Percentiles rank a stretch among this genome's conserved stretches.
Evolutionary conservation across 2,888 invertebrate species (phyloP).

Genomic region (Xanthia icteritia): DNA sequence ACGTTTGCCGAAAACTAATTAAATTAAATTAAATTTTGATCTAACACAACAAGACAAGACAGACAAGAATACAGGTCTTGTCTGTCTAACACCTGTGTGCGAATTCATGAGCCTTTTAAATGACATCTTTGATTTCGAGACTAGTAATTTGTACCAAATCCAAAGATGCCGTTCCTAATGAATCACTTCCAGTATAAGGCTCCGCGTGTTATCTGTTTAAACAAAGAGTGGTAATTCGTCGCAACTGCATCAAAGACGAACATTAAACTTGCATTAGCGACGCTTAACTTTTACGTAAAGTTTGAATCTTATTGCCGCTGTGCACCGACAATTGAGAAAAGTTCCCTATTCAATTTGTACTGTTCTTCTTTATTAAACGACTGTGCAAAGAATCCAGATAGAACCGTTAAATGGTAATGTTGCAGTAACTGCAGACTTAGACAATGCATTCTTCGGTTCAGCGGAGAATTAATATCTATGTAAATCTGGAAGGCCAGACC

Average conservation of each 20-base stretch:
- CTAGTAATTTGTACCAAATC: background rate
- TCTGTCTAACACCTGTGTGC: background rate
- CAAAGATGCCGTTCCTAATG: background rate
- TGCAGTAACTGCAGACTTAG: slow-evolving; percentile 29
- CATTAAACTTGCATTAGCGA: slow-evolving; percentile 87
- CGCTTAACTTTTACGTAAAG: slow-evolving; percentile 81
- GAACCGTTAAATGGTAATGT: slow-evolving; percentile 53
- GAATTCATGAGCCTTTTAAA: too few species aligned
- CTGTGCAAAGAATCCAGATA: slow-evolving; percentile 51
- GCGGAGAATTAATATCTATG: slow-evolving; percentile 7
- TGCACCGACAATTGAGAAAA: slow-evolving; percentile 66
- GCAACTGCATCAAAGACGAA: slow-evolving; percentile 83
- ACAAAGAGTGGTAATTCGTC: slow-evolving; percentile 68
- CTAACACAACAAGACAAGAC: too few species aligned
- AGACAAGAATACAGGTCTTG: too few species aligned
- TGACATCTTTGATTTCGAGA: background rate
- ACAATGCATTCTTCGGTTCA: slow-evolving; percentile 5
- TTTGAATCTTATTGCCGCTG: slow-evolving; percentile 75
- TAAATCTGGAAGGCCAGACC: slow-evolving; percentile 10
- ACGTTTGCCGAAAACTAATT: background rate
- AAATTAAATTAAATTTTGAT: background rate
- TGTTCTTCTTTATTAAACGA: slow-evolving; percentile 65
- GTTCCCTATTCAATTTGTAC: slow-evolving; percentile 68
- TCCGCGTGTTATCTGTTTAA: slow-evolving; percentile 49
- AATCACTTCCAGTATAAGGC: slow-evolving; percentile 36